Percentiles rank a stretch among this genome's conserved stretches.
phyloP scores from a whole-genome alignment of 2,113 vertebrate species.

The Plotosus lineatus region DNA sequence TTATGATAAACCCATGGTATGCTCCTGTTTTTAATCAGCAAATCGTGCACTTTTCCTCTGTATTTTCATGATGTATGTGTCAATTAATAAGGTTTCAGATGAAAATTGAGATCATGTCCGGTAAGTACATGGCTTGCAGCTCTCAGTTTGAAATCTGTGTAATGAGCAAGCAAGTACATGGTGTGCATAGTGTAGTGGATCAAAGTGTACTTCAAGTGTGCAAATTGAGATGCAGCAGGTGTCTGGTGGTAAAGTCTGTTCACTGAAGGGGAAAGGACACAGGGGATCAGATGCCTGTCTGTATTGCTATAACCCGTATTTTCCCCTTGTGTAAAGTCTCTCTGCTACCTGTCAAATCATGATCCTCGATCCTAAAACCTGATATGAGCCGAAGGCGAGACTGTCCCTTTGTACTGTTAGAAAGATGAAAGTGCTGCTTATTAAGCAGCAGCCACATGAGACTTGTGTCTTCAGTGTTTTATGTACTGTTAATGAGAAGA shows the following conservation, averaged over 20 bases:
- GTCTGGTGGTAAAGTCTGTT: not conserved
- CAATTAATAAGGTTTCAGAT: no score
- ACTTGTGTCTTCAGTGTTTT: not conserved
- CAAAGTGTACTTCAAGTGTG: no score
- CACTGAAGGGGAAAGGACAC: not conserved
- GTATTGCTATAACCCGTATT: not conserved
- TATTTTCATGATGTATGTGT: not conserved
- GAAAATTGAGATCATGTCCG: no score
- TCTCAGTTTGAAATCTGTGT: no score
- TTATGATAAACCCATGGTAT: slow-evolving; percentile 93
- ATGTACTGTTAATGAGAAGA: no score
- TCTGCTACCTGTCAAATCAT: not conserved
- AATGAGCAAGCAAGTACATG: no score
- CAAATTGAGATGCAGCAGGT: no score
- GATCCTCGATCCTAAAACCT: not conserved
- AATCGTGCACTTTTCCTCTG: not conserved
- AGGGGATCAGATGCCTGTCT: not conserved
- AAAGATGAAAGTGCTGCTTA: not conserved
- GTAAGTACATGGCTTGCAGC: no score
- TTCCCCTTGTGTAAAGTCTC: not conserved
- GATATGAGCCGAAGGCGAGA: not conserved
- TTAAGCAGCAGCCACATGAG: not conserved
- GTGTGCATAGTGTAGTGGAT: no score
- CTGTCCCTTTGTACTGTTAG: not conserved
- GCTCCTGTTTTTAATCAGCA: not conserved